These are phyloP conservation scores for Stigmatopora argus DNA, from an alignment of 2,113 vertebrate genomes.

Conservation along the genomic window DNA sequence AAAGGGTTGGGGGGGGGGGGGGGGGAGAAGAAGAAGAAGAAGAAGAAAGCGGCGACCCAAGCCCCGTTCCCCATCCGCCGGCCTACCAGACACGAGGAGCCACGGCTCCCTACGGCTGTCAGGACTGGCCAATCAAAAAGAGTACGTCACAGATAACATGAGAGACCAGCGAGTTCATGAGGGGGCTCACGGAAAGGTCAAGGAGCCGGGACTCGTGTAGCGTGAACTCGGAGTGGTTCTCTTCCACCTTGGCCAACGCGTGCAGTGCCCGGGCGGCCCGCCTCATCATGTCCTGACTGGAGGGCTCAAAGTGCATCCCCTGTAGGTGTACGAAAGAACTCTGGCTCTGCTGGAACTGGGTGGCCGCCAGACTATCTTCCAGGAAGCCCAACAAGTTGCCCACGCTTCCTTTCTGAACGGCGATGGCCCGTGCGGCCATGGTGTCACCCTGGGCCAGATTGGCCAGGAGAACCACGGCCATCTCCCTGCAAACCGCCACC, in stretches of 20 bases:
- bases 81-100: slow-evolving; percentile 63
- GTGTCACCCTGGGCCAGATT: slow-evolving; percentile 97
- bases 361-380: slow-evolving; percentile 97
- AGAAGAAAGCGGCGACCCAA: no score
- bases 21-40: no score
- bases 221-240: slow-evolving; percentile 99
- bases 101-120: slow-evolving; percentile 92
- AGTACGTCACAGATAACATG: slow-evolving; percentile 99
- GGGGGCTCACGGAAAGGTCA: slow-evolving; percentile 96
- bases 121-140: slow-evolving; percentile 99
- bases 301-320: slow-evolving; percentile 92
- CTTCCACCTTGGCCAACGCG: slow-evolving; percentile 96
- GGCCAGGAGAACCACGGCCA: slow-evolving; percentile 97
- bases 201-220: slow-evolving; percentile 98
- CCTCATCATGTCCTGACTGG: slow-evolving; percentile 99
- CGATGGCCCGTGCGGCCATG: slow-evolving; percentile 91
- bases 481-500: slow-evolving; percentile 96
- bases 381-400: slow-evolving; percentile 94
- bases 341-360: slow-evolving; percentile 97
- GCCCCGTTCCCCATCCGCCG: slow-evolving; percentile 14
- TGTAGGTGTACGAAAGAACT: slow-evolving; percentile 90
- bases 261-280: slow-evolving; percentile 92
- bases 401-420: slow-evolving; percentile 95
- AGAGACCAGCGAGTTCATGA: slow-evolving; percentile 99
- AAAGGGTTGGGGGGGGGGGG: slow-evolving; percentile 36